phyloP scores from a whole-genome alignment of 2,797 vertebrate genomes.

The Nyctalus aviator region DNA sequence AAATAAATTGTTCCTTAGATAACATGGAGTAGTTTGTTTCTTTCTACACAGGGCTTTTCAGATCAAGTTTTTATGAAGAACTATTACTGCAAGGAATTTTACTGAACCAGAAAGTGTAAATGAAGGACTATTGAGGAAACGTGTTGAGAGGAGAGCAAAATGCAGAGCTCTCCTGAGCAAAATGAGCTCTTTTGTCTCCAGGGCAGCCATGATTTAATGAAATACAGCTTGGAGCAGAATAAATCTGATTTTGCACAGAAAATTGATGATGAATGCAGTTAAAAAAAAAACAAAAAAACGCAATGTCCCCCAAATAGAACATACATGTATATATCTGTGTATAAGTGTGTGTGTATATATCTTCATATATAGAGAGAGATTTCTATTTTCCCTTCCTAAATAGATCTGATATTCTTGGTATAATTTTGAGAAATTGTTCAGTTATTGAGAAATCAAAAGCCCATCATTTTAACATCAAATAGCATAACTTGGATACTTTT shows the following conservation, averaged over 20 bases:
- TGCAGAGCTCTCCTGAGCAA: not conserved
- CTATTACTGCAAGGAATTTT: not conserved
- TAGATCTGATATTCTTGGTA: conserved; percentile 57
- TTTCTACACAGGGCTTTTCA: conserved; percentile 23
- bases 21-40: not conserved
- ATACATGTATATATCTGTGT: not conserved
- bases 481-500: conserved; percentile 59
- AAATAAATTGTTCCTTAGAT: not conserved
- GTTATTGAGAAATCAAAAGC: conserved; percentile 77
- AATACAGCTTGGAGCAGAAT: conserved; percentile 6
- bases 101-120: conserved; percentile 58
- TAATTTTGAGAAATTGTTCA: conserved; percentile 44
- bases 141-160: conserved; percentile 62
- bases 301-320: not conserved
- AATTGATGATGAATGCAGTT: not conserved
- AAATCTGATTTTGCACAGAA: conserved; percentile 28
- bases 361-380: not conserved
- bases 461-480: conserved; percentile 82
- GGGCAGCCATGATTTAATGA: conserved; percentile 44
- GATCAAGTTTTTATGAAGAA: conserved; percentile 15
- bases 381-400: conserved; percentile 70
- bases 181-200: conserved; percentile 66
- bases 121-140: conserved; percentile 33
- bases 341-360: not conserved
- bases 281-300: not conserved